Evolutionary conservation across 2,888 invertebrate species (phyloP).

Genomic region (Ctena decussata): DNA sequence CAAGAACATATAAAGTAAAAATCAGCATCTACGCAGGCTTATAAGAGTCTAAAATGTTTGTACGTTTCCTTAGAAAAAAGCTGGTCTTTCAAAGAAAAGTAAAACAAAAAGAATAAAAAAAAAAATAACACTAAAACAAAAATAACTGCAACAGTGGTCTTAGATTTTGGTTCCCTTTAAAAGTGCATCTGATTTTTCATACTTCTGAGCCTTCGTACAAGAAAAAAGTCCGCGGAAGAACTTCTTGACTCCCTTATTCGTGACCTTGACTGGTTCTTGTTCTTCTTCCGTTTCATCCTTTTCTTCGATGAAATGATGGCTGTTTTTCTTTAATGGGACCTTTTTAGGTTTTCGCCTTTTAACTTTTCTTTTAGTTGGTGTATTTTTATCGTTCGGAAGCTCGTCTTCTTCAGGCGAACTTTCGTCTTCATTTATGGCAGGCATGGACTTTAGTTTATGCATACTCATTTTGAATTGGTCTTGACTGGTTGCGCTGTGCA

Average conservation of each 20-base stretch:
- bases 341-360: not conserved
- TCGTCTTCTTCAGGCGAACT: slow-evolving; percentile 22
- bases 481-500: slow-evolving; percentile 38
- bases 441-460: slow-evolving; percentile 47
- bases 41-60: too few relatives aligned
- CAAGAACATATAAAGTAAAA: too few relatives aligned
- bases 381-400: not conserved
- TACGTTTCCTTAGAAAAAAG: too few relatives aligned
- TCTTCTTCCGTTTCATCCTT: not conserved
- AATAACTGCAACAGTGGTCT: too few relatives aligned
- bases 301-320: not conserved
- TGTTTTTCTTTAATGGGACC: not conserved
- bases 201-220: slow-evolving; percentile 6
- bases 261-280: too few relatives aligned
- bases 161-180: not conserved
- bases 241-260: not conserved
- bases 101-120: too few relatives aligned
- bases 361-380: not conserved
- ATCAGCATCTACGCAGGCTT: too few relatives aligned
- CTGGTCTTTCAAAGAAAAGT: too few relatives aligned
- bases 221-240: slow-evolving; percentile 21
- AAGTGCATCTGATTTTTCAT: not conserved
- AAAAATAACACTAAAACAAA: too few relatives aligned
- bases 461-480: slow-evolving; percentile 48
- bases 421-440: slow-evolving; percentile 45